Evolutionary conservation across 2,113 vertebrate species (phyloP), one percentile per base, ranked within the genome.

Genomic region (Tauraco erythrolophus): DNA sequence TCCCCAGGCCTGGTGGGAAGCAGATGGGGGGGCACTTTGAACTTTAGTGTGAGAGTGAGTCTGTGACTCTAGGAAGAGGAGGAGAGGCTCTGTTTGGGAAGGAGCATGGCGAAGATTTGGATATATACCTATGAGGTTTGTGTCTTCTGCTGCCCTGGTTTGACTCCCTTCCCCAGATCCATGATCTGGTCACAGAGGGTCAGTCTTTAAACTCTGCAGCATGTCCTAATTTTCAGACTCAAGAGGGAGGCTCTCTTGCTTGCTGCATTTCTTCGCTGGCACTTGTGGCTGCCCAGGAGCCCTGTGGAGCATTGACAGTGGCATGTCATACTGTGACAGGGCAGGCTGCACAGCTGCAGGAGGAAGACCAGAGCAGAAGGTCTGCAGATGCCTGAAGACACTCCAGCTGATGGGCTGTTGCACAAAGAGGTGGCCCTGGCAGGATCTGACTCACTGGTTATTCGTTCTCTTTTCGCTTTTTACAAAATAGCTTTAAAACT

Each of bases 271-370:
- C 68, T 54, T 50, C 57, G 35, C 57, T 46, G 39, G 8, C 0
- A 0, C 43, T 65, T 2, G 0, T 2, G 8, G 60, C 50, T 84
- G 68, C 58, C 39, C 13, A 23, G 53, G 31, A 76, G 71, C 53
- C 5, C 46, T 2, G 2, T 50, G 28, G 43, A 33, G 22, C 33
- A 7, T 14, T 14, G 70, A n/a, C 60, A 61, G 30, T n/a, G 56
- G 45, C 7, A 14, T 60, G 37, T 7, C 41, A 41, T 5, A 28
- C 56, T 0, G 1, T 45, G 66, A 19, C 62, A 68, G 48, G 1
- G 0, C 37, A 71, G 39, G 68, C 24, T 81, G 62, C 35, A 14
- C 68, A 66, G 83, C 51, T 93, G 61, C 64, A 48, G 54, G 45
- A 84, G 56, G 14, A 74, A 61, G 69, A 28, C 9, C 77, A 62